phyloP scores from a whole-genome alignment of 2,888 invertebrate genomes.

The Lycophotia porphyrea region DNA sequence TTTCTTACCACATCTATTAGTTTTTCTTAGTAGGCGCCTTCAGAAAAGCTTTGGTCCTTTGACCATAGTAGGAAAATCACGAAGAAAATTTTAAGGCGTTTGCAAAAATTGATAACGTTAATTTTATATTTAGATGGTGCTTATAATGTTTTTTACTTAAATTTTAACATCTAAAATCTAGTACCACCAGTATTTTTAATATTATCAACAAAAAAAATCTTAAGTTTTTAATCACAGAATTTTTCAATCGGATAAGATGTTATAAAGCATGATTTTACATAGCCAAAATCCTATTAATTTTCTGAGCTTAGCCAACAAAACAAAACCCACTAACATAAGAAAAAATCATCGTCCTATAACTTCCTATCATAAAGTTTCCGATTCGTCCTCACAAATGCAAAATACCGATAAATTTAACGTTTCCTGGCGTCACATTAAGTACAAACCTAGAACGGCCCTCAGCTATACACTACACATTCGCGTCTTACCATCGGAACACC shows the following conservation, averaged over 20 bases:
- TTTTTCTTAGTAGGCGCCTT: background rate
- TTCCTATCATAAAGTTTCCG: background rate
- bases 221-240: too few relatives aligned
- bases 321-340: background rate
- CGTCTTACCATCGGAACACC: conserved; percentile 83
- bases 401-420: conserved; percentile 58
- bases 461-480: conserved; percentile 81
- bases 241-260: too few relatives aligned
- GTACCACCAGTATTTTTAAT: too few relatives aligned
- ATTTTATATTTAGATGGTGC: background rate
- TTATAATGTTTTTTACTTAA: background rate
- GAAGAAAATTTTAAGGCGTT: background rate
- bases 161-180: background rate
- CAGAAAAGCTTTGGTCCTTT: too few relatives aligned
- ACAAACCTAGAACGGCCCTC: conserved; percentile 73
- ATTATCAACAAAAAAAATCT: too few relatives aligned
- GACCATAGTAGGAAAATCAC: background rate
- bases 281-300: too few relatives aligned
- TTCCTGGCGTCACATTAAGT: conserved; percentile 56
- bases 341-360: background rate
- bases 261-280: background rate
- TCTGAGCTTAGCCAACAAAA: background rate
- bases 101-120: background rate
- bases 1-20: background rate
- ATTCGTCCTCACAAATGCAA: conserved; percentile 33